Evolutionary conservation across 2,113 vertebrate species (phyloP).

Genomic region (Drymodes brunneopygia): DNA sequence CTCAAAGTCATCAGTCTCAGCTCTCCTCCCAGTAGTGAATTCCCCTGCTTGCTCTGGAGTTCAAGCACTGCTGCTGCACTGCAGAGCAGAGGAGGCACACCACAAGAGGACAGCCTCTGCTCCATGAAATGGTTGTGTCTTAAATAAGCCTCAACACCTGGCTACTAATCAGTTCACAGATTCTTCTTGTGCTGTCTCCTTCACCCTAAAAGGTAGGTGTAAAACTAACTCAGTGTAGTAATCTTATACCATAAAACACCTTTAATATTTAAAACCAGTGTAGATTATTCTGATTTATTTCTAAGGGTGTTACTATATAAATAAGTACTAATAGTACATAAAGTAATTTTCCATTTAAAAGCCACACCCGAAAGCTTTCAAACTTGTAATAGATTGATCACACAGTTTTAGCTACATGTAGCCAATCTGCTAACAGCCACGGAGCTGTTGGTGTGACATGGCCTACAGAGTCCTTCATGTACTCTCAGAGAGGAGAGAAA

Average conservation of each 20-base stretch:
- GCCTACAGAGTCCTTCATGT: not conserved
- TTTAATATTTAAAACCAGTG: not conserved
- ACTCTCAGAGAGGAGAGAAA: not conserved
- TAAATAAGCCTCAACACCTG: not conserved
- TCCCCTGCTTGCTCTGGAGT: not conserved
- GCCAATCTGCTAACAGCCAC: not conserved
- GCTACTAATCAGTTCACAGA: not conserved
- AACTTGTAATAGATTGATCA: not conserved
- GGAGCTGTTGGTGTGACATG: not conserved
- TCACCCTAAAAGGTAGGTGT: not conserved
- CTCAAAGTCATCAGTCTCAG: not conserved
- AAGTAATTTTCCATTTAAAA: not conserved
- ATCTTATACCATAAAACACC: not conserved
- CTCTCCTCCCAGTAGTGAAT: accelerated
- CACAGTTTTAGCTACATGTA: not conserved
- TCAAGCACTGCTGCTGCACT: not conserved
- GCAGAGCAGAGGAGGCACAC: not conserved
- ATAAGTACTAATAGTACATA: not conserved
- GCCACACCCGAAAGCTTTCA: not conserved
- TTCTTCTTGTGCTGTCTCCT: not conserved
- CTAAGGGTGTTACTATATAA: not conserved
- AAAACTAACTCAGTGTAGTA: not conserved
- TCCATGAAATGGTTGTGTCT: not conserved
- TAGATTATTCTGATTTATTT: not conserved
- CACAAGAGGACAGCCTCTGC: not conserved